Percentiles rank a stretch among this genome's conserved stretches.
These are phyloP conservation scores for Unio pictorum DNA, from an alignment of 2,888 invertebrate genomes.

Conservation along the genomic window DNA sequence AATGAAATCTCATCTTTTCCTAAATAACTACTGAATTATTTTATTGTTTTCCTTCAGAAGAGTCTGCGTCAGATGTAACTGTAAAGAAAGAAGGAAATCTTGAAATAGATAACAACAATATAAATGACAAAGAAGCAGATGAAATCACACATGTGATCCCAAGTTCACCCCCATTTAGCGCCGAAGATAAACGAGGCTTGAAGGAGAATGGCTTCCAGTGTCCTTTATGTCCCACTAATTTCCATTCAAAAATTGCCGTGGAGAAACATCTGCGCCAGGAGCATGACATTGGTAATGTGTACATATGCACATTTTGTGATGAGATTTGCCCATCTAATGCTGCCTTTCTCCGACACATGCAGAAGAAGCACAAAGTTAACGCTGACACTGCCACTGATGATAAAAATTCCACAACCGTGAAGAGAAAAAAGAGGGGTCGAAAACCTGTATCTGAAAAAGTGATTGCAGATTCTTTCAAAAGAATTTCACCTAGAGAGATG, in stretches of 20 bases:
- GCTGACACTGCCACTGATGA: neutral
- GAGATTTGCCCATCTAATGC: slow-evolving; percentile 36
- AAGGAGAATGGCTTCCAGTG: slow-evolving; percentile 6
- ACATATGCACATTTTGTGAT: slow-evolving; percentile 33
- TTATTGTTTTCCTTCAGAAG: too few species aligned
- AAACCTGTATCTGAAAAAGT: slow-evolving; percentile 16
- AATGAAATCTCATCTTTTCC: too few species aligned
- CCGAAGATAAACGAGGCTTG: too few species aligned
- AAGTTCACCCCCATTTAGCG: neutral
- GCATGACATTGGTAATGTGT: slow-evolving; percentile 43
- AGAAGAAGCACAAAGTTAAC: slow-evolving; percentile 6
- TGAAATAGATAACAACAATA: neutral
- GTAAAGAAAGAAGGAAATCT: neutral
- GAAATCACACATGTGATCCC: neutral
- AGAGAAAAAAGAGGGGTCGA: slow-evolving; percentile 11
- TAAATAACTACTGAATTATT: too few species aligned
- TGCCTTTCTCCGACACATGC: slow-evolving; percentile 21
- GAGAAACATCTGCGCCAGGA: slow-evolving; percentile 23
- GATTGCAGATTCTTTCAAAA: neutral
- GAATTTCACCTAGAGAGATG: neutral
- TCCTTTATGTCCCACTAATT: slow-evolving; percentile 26
- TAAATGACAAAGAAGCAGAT: neutral
- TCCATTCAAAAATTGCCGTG: slow-evolving; percentile 14
- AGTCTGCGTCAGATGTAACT: too few species aligned
- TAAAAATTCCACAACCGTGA: neutral